Base-by-base conservation (phyloP, 2,888 invertebrate genomes). In the Anarsia innoxiella region DNA sequence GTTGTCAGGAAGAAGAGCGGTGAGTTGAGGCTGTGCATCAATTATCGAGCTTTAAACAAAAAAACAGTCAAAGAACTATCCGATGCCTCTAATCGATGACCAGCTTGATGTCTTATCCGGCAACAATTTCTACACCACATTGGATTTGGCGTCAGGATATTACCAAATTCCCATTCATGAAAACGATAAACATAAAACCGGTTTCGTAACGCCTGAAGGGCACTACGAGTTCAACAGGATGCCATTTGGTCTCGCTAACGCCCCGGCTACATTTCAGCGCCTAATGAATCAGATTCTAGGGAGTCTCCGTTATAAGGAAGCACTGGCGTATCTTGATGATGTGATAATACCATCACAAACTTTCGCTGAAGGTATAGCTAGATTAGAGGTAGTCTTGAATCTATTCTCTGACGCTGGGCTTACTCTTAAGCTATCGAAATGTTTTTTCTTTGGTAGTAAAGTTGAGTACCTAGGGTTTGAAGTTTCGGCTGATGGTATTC, bases 241-340 rank as follows among this genome's bases (percentile, higher is more conserved):
- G 40, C 44, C 44, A 1, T 55, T 57, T 25, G 53, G 54, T 1
- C 32, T 53, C n/a, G 39, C 29, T 1, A 63, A 62, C 16, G 59
- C 53, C 0, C 59, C 58, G 1, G 37, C 51, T 1, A 49, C 54
- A 0, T 62, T 64, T 30, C 12, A 63, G 60, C 6, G 28, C 1
- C 15, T 6, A n/a, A 30, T 30, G 5, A 14, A 15, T 10, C 1
- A 9, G 3, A 10, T 30, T n/a, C 10, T 30, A 2, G 3, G n/a
- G 5, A 12, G n/a, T 8, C 19, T 3, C 19, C 19, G 4, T 4
- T n/a, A 9, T n/a, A 25, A 25, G 25, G 11, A 11, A 4, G 31
- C 31, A 1, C 6, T 12, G 2, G 31, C 31, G 1, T 31, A 31
- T 11, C 16, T 32, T 11, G 31, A 31, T 19, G 31, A 31, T 19